phyloP scores from a whole-genome alignment of 2,888 invertebrate genomes.

The Strigamia maritima region DNA sequence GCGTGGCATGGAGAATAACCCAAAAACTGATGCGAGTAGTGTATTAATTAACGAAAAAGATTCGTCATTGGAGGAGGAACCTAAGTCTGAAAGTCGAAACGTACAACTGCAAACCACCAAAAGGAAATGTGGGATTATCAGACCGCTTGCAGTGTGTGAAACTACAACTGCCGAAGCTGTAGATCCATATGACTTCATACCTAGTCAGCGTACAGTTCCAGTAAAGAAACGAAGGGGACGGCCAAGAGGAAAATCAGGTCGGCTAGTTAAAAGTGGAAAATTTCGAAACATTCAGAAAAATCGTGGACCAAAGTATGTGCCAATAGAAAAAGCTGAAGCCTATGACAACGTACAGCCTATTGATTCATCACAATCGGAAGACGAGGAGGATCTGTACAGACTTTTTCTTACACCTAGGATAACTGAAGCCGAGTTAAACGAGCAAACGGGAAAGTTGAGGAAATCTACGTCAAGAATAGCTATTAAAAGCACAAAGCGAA shows the following conservation, averaged over 20 bases:
- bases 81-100: neutral
- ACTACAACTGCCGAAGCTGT: neutral
- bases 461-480: neutral
- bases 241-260: neutral
- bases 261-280: neutral
- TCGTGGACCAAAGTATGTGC: neutral
- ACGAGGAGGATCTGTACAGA: neutral
- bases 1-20: too few species aligned
- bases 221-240: neutral
- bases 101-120: neutral
- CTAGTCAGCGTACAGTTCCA: neutral
- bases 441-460: neutral
- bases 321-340: neutral
- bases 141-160: neutral
- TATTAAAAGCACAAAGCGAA: neutral
- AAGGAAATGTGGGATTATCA: neutral
- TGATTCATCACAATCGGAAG: neutral
- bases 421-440: neutral
- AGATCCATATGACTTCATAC: constrained; percentile 1
- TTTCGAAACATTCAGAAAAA: neutral
- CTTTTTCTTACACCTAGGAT: neutral
- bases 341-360: neutral
- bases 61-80: neutral
- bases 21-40: neutral
- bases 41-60: neutral